These are phyloP conservation scores for Pegoplata infirma DNA, from an alignment of 2,888 invertebrate species.

Conservation along the genomic window DNA sequence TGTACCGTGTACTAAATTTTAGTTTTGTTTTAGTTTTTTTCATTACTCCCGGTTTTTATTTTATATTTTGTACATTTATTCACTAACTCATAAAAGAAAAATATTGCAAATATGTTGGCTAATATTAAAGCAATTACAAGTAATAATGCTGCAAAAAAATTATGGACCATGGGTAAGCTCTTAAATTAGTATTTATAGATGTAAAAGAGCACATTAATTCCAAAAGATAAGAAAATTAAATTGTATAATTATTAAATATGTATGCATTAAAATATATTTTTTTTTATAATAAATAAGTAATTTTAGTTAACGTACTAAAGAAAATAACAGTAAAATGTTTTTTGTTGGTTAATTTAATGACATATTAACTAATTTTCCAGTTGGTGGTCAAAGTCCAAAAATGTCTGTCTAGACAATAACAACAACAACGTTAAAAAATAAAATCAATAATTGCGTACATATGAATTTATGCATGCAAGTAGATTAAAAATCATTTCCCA, in stretches of 20 bases:
- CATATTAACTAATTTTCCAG: neutral
- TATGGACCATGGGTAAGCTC: conserved; percentile 43
- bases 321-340: conserved; percentile 11
- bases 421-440: neutral
- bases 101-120: conserved; percentile 45
- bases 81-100: neutral
- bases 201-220: neutral
- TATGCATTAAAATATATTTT: neutral
- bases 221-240: neutral
- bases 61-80: neutral
- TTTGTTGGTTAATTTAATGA: conserved; percentile 5
- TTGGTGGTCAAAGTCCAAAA: conserved; percentile 20
- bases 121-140: conserved; percentile 33
- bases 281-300: neutral
- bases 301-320: neutral
- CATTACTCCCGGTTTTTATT: neutral
- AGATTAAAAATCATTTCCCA: neutral
- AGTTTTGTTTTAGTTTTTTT: conserved; percentile 16
- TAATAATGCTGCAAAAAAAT: conserved; percentile 36
- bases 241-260: neutral
- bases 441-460: neutral
- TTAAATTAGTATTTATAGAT: neutral
- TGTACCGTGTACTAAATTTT: conserved; percentile 33
- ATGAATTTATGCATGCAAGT: neutral
- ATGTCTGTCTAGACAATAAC: neutral